These are phyloP conservation scores for Paramormyrops kingsleyae DNA, from an alignment of 2,113 vertebrate species.

Conservation along the genomic window DNA sequence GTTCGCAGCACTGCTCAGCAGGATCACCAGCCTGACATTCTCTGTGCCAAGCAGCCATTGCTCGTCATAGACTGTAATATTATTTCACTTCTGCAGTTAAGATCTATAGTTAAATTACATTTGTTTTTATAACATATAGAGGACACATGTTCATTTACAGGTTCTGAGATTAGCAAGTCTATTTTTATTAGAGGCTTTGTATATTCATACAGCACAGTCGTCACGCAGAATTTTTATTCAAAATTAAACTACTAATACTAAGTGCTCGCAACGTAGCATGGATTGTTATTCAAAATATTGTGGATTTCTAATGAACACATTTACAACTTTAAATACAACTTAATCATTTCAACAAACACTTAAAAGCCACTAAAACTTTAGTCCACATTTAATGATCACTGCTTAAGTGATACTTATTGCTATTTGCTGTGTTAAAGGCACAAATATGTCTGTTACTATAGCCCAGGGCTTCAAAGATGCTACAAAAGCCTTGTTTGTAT, in stretches of 20 bases:
- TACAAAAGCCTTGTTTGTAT: neutral
- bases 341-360: neutral
- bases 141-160: neutral
- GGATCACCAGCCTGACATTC: neutral
- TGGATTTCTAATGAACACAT: neutral
- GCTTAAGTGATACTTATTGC: neutral
- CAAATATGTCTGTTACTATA: neutral
- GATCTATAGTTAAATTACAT: neutral
- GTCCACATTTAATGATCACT: neutral
- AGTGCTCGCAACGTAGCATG: neutral
- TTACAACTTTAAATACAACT: neutral
- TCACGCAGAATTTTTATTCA: neutral
- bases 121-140: neutral
- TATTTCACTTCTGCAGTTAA: neutral
- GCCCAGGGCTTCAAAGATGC: neutral
- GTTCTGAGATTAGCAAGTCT: neutral
- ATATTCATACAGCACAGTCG: neutral
- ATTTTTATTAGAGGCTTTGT: neutral
- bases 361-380: neutral
- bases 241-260: neutral
- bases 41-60: neutral
- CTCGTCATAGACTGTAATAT: neutral
- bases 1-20: neutral
- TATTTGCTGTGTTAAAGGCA: neutral
- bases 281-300: neutral